A percentile compares a stretch with the other conserved stretches of the same genome.
These are phyloP conservation scores for Pelagia noctiluca DNA, from an alignment of 30 jellyfish, hydroid and myxozoan genomes.

Conservation along the genomic window DNA sequence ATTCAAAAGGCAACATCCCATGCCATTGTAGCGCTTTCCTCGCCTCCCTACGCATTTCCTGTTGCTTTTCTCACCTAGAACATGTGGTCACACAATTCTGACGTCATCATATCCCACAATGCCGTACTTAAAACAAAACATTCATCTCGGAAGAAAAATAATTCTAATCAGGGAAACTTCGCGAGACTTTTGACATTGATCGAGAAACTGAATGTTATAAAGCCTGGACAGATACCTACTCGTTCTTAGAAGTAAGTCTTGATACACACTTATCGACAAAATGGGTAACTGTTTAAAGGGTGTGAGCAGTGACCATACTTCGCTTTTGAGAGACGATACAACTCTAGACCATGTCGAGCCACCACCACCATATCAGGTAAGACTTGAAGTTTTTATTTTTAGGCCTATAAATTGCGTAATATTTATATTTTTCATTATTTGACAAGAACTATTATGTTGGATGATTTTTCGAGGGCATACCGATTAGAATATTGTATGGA, in stretches of 20 bases:
- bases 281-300: slow-evolving; percentile 87
- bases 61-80: too few relatives aligned
- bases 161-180: too few relatives aligned
- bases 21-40: too few relatives aligned
- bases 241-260: neutral
- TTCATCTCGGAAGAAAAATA: too few relatives aligned
- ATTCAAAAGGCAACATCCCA: too few relatives aligned
- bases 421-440: too few relatives aligned
- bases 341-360: slow-evolving; percentile 83
- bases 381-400: neutral
- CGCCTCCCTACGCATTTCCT: too few relatives aligned
- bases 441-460: too few relatives aligned
- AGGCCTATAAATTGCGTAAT: too few relatives aligned
- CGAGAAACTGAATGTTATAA: neutral
- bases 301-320: slow-evolving; percentile 57
- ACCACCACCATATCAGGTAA: slow-evolving; percentile 88
- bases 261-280: neutral
- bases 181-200: too few relatives aligned
- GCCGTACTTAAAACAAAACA: slow-evolving; percentile 3
- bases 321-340: slow-evolving; percentile 78
- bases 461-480: too few relatives aligned
- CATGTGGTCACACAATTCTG: neutral
- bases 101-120: slow-evolving; percentile 8
- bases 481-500: too few relatives aligned
- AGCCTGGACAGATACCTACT: neutral